phyloP scores from a whole-genome alignment of 2,113 vertebrate species.

The Gobio gobio region DNA sequence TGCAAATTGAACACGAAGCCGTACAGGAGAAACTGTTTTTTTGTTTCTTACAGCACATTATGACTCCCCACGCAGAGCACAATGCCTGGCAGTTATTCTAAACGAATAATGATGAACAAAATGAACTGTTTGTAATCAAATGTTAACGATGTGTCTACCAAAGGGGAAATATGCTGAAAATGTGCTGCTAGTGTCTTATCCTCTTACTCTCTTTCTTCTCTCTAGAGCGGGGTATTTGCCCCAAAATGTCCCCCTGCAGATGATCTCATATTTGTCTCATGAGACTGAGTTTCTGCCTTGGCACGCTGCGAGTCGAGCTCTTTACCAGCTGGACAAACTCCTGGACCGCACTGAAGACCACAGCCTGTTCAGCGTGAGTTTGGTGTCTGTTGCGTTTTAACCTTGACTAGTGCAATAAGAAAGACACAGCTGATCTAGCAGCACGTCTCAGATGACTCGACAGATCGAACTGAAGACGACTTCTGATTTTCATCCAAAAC shows the following conservation, averaged over 20 bases:
- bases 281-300: slow-evolving; percentile 97
- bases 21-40: slow-evolving; percentile 27
- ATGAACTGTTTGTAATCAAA: slow-evolving; percentile 15
- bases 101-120: slow-evolving; percentile 23
- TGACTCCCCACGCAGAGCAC: not conserved
- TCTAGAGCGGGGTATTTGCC: slow-evolving; percentile 95
- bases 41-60: not conserved
- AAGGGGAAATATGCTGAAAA: not conserved
- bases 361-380: slow-evolving; percentile 85
- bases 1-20: slow-evolving; percentile 42
- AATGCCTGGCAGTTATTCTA: slow-evolving; percentile 25
- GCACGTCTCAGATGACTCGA: not conserved
- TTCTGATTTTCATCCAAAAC: not conserved
- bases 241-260: slow-evolving; percentile 91
- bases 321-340: slow-evolving; percentile 96
- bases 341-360: slow-evolving; percentile 95
- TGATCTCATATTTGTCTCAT: slow-evolving; percentile 91
- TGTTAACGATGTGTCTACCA: slow-evolving; percentile 1
- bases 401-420: not conserved
- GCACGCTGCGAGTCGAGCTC: slow-evolving; percentile 92
- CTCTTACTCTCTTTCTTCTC: slow-evolving; percentile 23
- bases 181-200: slow-evolving; percentile 19
- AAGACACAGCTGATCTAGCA: not conserved
- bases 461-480: not conserved
- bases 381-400: not conserved